Base-by-base conservation (phyloP, 2,113 vertebrate genomes). In the Gracilinanus agilis region DNA sequence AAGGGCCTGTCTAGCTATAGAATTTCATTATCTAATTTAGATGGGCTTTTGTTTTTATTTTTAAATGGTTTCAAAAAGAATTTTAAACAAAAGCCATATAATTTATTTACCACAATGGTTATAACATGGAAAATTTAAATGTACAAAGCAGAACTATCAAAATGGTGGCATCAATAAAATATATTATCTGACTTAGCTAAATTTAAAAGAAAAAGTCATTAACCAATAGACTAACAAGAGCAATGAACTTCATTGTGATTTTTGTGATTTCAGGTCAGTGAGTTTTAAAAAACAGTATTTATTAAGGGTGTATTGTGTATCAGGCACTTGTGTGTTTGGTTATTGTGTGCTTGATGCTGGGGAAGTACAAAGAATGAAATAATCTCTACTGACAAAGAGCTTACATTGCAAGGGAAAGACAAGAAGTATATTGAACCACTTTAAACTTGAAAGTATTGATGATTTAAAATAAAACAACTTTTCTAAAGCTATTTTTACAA, bases 61-160 rank as follows among this genome's bases (percentile, higher is more conserved):
- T 92, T 13, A 93, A 93, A 91, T 12, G 16, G 11, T 90, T 93
- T 67, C 16, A 54, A 27, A 54, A 54, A 83, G 49, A 83, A 2
- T 55, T 94, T 94, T 93, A 54, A 96, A 90, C 24, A 91, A 49
- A 88, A 27, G 92, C 92, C 67, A 88, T 54, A 67, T 95, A 92
- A 93, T 16, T 40, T 95, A 4, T 88, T 24, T 90, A 12, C 19
- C 53, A 34, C 0, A 83, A 53, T 53, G 88, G 53, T 91, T 53
- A 55, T 44, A 91, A 44, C 67, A 24, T 24, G 89, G 54, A 53
- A 96, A 93, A 92, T 92, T 95, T 27, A 91, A 92, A 44, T 53
- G 25, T 49, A 23, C 0, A 12, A 61, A 89, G 55, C 90, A 95
- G n/a, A 93, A 89, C 34, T 40, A 83, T 53, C 89, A 19, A 91